Percentiles rank a stretch among this genome's conserved stretches.
These are phyloP conservation scores for Epiblema foenella DNA, from an alignment of 2,888 invertebrate species.

Conservation along the genomic window DNA sequence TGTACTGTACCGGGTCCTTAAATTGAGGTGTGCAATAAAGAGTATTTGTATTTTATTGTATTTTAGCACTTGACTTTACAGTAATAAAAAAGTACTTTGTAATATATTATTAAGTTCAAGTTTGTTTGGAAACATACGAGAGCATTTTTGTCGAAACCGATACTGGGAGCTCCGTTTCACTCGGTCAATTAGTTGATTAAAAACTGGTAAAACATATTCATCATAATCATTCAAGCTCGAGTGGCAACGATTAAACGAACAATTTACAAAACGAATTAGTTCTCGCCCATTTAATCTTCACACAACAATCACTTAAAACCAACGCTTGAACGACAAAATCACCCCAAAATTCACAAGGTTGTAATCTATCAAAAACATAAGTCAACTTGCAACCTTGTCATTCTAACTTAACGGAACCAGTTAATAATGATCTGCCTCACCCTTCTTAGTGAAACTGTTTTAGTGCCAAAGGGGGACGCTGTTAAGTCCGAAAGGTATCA, in stretches of 20 bases:
- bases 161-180: too few relatives aligned
- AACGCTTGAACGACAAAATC: slow-evolving; percentile 50
- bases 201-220: not conserved
- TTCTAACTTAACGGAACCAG: slow-evolving; percentile 52
- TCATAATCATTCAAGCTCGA: not conserved
- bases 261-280: slow-evolving; percentile 20
- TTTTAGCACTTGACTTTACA: too few relatives aligned
- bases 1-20: too few relatives aligned
- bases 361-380: slow-evolving; percentile 64
- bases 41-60: too few relatives aligned
- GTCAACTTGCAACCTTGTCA: slow-evolving; percentile 64
- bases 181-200: not conserved
- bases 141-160: too few relatives aligned
- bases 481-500: slow-evolving; percentile 56
- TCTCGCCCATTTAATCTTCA: slow-evolving; percentile 24
- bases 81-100: too few relatives aligned
- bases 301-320: slow-evolving; percentile 37
- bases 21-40: too few relatives aligned
- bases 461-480: slow-evolving; percentile 44
- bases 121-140: too few relatives aligned
- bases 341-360: slow-evolving; percentile 58
- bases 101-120: too few relatives aligned
- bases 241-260: slow-evolving; percentile 8
- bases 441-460: slow-evolving; percentile 45
- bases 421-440: slow-evolving; percentile 53